Evolutionary conservation across 2,888 invertebrate species (phyloP).

Genomic region (Agrotis ipsilon): DNA sequence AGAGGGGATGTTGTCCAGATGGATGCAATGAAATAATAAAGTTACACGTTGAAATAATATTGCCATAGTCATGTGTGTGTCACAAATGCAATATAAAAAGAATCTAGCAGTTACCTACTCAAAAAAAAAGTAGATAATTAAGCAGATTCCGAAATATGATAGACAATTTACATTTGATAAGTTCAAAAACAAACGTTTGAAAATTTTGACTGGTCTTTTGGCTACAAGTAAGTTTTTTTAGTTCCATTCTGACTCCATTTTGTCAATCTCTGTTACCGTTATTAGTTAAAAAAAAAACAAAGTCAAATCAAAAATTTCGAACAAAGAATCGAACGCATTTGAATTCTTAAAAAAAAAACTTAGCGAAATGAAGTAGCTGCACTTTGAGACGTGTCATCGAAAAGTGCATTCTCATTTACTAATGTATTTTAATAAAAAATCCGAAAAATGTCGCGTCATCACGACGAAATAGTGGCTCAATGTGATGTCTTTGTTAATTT

Average conservation of each 20-base stretch:
- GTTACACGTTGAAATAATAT: too few species aligned
- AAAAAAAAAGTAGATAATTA: too few species aligned
- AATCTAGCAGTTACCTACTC: too few species aligned
- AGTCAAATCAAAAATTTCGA: conserved; percentile 1
- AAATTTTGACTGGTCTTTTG: too few species aligned
- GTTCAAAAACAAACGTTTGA: too few species aligned
- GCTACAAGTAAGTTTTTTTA: too few species aligned
- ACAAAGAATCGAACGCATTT: conserved; percentile 14
- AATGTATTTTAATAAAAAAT: conserved; percentile 70
- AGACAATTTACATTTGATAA: too few species aligned
- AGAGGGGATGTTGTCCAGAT: too few species aligned
- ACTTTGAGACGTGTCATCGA: conserved; percentile 45
- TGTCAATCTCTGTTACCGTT: not conserved
- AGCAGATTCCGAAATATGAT: too few species aligned
- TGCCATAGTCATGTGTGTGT: too few species aligned
- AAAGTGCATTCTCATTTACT: conserved; percentile 68
- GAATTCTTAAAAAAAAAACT: conserved; percentile 28
- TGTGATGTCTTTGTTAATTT: conserved; percentile 69
- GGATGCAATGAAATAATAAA: too few species aligned
- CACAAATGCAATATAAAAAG: too few species aligned
- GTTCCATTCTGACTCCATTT: not conserved
- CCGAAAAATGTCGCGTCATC: conserved; percentile 67
- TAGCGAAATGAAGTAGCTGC: conserved; percentile 64
- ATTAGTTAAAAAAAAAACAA: not conserved
- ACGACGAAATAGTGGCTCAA: conserved; percentile 35